These are phyloP conservation scores for Lithophane leautieri DNA, from an alignment of 2,888 invertebrate species.

Conservation along the genomic window DNA sequence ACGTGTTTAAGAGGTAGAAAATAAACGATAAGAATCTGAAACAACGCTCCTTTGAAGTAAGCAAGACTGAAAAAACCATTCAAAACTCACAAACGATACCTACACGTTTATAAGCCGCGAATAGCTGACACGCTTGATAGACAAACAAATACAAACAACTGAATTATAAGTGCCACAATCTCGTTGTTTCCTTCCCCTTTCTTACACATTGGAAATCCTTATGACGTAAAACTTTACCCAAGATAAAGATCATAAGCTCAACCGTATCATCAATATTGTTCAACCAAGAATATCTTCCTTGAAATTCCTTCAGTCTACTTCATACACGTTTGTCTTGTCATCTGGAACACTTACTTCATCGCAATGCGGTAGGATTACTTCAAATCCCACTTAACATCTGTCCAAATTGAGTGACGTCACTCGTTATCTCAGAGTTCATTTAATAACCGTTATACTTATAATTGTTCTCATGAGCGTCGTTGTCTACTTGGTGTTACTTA, in stretches of 20 bases:
- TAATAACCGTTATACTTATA: conserved; percentile 41
- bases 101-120: neutral
- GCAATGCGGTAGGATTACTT: conserved; percentile 51
- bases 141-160: neutral
- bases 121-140: neutral
- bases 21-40: neutral
- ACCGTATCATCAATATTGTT: neutral
- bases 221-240: conserved; percentile 13
- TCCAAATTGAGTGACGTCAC: conserved; percentile 50
- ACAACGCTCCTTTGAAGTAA: neutral
- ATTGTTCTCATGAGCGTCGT: conserved; percentile 40
- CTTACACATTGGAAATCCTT: conserved; percentile 6
- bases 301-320: neutral
- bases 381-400: conserved; percentile 40
- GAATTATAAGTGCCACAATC: neutral
- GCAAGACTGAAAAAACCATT: neutral
- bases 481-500: conserved; percentile 20
- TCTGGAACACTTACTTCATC: conserved; percentile 23
- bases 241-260: neutral
- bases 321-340: neutral
- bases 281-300: neutral
- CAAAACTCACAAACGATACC: neutral
- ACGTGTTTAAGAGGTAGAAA: neutral
- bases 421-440: conserved; percentile 14
- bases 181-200: neutral